Percentiles rank a stretch among this genome's conserved stretches.
Evolutionary conservation across 1,140 invertebrate species (phyloP).

Genomic region (Solen grandis): DNA sequence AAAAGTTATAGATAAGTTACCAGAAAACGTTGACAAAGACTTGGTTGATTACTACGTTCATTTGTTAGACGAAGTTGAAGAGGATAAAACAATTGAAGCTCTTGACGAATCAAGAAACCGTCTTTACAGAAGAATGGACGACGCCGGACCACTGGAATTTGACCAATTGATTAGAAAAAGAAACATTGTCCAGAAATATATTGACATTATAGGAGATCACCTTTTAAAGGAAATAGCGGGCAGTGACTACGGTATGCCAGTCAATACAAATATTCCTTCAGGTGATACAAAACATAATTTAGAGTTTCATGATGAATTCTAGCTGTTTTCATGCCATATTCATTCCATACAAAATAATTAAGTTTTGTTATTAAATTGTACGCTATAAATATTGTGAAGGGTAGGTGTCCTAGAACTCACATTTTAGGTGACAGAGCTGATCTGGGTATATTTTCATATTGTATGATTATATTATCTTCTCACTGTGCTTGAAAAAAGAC

Average conservation of each 20-base stretch:
- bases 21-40: conserved; percentile 13
- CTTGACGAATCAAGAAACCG: conserved; percentile 36
- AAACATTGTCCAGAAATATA: conserved; percentile 35
- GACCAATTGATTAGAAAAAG: conserved; percentile 41
- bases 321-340: too few species aligned
- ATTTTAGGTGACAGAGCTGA: too few species aligned
- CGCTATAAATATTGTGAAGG: too few species aligned
- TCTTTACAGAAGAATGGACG: conserved; percentile 23
- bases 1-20: conserved; percentile 9
- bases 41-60: conserved; percentile 29
- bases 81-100: conserved; percentile 45
- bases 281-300: conserved; percentile 19
- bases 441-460: too few species aligned
- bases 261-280: not conserved
- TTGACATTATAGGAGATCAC: conserved; percentile 43
- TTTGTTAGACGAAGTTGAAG: conserved; percentile 30
- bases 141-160: conserved; percentile 26
- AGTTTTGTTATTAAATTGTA: too few species aligned
- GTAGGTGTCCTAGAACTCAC: too few species aligned
- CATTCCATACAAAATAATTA: too few species aligned
- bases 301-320: conserved; percentile 49
- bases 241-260: not conserved
- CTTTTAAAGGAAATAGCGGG: conserved; percentile 28
- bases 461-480: too few species aligned
- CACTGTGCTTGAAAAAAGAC: too few species aligned